phyloP scores from a whole-genome alignment of 1,140 invertebrate genomes.

The Aphelinus atriplicis region DNA sequence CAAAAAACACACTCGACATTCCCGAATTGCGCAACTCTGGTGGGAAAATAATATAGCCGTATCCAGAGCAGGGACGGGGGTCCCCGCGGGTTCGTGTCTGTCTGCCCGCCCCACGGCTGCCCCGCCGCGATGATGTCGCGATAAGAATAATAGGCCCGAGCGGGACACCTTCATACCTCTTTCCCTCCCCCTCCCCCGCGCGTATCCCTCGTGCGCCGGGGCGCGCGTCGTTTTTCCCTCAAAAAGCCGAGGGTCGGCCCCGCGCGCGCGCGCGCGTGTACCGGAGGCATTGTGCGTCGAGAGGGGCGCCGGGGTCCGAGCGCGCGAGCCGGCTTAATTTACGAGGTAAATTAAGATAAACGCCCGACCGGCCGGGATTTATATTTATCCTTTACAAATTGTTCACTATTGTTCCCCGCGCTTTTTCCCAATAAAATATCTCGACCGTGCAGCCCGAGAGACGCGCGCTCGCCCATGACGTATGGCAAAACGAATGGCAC shows the following conservation, averaged over 20 bases:
- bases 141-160: constrained; percentile 16
- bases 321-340: constrained; percentile 29
- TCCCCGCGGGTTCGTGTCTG: too few relatives aligned
- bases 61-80: too few relatives aligned
- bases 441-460: too few relatives aligned
- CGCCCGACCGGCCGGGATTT: constrained; percentile 1
- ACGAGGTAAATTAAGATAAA: constrained; percentile 37
- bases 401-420: not conserved
- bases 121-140: constrained; percentile 10
- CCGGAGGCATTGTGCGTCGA: not conserved
- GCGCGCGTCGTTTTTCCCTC: not conserved
- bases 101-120: too few relatives aligned
- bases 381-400: constrained; percentile 29
- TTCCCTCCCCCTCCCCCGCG: too few relatives aligned
- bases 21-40: too few relatives aligned
- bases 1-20: too few relatives aligned
- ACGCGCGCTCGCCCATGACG: too few relatives aligned
- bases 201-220: not conserved
- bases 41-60: too few relatives aligned
- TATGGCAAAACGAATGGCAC: too few relatives aligned
- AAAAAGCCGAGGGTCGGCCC: too few relatives aligned
- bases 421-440: constrained; percentile 12
- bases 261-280: not conserved
- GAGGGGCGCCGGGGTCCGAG: not conserved
- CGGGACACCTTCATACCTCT: constrained; percentile 5